Base-by-base conservation (phyloP, 2,888 invertebrate genomes). In the Aleiodes alternator region DNA sequence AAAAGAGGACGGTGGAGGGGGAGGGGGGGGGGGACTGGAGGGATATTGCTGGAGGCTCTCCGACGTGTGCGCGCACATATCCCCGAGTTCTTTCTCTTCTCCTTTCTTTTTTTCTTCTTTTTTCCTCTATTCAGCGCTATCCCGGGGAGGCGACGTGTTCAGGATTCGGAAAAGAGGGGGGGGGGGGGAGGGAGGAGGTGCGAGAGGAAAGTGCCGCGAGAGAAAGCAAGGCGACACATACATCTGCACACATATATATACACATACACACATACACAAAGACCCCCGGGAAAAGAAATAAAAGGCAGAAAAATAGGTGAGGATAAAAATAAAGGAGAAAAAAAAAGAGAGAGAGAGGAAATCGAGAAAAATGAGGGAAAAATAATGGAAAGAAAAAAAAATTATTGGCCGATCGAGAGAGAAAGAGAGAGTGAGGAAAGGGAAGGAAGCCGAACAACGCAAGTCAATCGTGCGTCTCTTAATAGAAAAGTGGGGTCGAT, bases 401-500 rank as follows among this genome's bases (percentile, higher is more conserved):
- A 66, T 73, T 57, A 43, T 43, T 9, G 43, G 43, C 72, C 73
- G 66, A 76, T 78, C 75, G 79, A 23, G 2, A 23, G 23, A 23
- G 23, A 23, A 2, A 29, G 79, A 23, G 2, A 23, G 23, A 23
- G 23, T 1, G 23, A 29, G 53, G 56, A 70, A 53, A 68, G 79
- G 76, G 68, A 87, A 85, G 85, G 85, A 86, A 85, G 82, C 84
- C 82, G 87, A 85, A 86, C 87, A 86, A 87, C 85, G 85, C 87
- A 85, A 88, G 88, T 88, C 88, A 88, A 88, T 88, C 88, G 88
- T 86, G 87, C 86, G 87, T 87, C 87, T 87, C 87, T 88, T 88
- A 88, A 88, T 88, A 88, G 88, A 88, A 88, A 88, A 88, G 88
- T 87, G 87, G 86, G 87, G 87, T 88, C 88, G 88, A 88, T 88